Conservation (phyloP, 2,113 vertebrate genomes). For the Turnix velox region DNA sequence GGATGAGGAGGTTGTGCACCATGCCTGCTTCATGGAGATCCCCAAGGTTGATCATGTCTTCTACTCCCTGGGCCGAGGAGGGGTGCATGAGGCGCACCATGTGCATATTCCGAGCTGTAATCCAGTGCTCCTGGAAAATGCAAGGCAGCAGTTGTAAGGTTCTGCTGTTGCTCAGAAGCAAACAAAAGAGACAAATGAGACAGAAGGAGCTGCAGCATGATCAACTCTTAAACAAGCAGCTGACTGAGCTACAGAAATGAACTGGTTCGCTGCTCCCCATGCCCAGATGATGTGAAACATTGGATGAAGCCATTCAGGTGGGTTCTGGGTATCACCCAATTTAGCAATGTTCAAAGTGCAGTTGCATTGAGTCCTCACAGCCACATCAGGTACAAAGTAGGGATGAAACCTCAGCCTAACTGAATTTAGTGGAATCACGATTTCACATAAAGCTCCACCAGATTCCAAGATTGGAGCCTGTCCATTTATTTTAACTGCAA, state of each 20-base stretch:
- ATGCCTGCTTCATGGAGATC: constrained; percentile 93
- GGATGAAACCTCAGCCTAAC: not conserved
- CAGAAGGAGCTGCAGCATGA: not conserved
- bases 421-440: not conserved
- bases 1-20: constrained; percentile 91
- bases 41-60: constrained; percentile 93
- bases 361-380: not conserved
- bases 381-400: not conserved
- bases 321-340: not conserved
- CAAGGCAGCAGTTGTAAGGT: not conserved
- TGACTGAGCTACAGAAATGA: not conserved
- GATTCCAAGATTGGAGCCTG: not conserved
- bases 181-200: not conserved
- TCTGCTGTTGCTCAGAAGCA: not conserved
- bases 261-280: not conserved
- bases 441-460: not conserved
- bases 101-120: constrained; percentile 71
- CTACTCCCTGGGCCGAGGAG: constrained; percentile 84
- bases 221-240: not conserved
- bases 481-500: too few species aligned
- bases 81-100: constrained; percentile 85
- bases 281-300: not conserved
- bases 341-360: not conserved
- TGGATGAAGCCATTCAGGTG: not conserved
- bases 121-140: constrained; percentile 83